These are phyloP conservation scores for Megathymus violae DNA, from an alignment of 1,140 invertebrate species.

Conservation along the genomic window DNA sequence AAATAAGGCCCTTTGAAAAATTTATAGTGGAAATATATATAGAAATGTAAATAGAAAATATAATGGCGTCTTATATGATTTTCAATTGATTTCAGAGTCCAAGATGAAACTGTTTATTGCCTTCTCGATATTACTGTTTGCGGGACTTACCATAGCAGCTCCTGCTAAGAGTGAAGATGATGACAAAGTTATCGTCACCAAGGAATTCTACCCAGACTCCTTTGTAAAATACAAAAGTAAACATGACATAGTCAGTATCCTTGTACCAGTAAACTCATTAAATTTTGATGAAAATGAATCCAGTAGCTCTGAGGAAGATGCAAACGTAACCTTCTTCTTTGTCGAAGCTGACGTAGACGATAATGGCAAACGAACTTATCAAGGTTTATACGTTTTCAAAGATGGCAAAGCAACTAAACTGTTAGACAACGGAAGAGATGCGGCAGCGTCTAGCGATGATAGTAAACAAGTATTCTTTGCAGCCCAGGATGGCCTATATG, in stretches of 20 bases:
- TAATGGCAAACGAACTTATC: conserved; percentile 45
- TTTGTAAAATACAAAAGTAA: conserved; percentile 44
- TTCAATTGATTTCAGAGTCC: background rate
- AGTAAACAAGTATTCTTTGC: conserved; percentile 56
- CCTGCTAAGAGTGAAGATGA: conserved; percentile 29
- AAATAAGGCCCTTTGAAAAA: too few species aligned
- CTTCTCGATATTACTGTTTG: conserved; percentile 9
- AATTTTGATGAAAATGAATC: conserved; percentile 49
- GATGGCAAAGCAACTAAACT: conserved; percentile 50
- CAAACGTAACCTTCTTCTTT: conserved; percentile 49
- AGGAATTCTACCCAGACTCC: conserved; percentile 44
- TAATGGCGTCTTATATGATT: too few species aligned
- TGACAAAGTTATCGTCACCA: conserved; percentile 27
- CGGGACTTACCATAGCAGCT: conserved; percentile 27
- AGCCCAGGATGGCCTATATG: conserved; percentile 60
- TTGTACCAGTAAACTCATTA: conserved; percentile 50
- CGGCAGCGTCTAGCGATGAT: conserved; percentile 48
- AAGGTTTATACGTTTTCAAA: conserved; percentile 56
- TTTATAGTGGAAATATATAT: too few species aligned
- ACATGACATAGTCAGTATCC: conserved; percentile 54
- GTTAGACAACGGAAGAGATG: conserved; percentile 57
- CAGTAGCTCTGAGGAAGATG: conserved; percentile 16
- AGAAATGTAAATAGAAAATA: too few species aligned
- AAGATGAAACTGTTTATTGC: conserved; percentile 5
- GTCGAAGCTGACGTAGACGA: conserved; percentile 53